Percentiles rank a stretch among this genome's conserved stretches.
Conservation (phyloP, 2,888 invertebrate species). For the Plagiodera versicolora region DNA sequence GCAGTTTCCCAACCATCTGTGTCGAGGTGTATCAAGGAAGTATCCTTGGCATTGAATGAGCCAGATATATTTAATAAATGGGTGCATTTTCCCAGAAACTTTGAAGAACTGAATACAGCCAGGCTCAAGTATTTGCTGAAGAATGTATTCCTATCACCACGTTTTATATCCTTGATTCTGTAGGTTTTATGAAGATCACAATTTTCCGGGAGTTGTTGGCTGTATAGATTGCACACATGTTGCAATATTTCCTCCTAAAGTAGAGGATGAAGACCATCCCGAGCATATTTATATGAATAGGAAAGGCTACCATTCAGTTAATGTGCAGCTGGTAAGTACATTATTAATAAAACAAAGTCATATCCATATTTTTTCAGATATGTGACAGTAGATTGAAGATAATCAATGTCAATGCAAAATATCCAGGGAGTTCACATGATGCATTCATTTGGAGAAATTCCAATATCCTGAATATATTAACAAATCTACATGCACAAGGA, state of each 20-base stretch:
- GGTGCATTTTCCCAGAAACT: conserved; percentile 14
- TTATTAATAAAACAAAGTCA: neutral
- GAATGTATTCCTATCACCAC: neutral
- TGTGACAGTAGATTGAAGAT: conserved; percentile 9
- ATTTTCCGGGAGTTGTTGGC: conserved; percentile 17
- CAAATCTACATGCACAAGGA: neutral
- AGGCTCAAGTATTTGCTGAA: neutral
- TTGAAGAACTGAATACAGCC: conserved; percentile 3
- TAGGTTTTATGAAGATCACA: conserved; percentile 14
- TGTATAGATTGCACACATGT: conserved; percentile 22
- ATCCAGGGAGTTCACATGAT: conserved; percentile 16
- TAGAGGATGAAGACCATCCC: conserved; percentile 8
- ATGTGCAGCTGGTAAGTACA: conserved; percentile 18
- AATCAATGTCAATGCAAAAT: conserved; percentile 18
- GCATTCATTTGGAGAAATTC: conserved; percentile 17
- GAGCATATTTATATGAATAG: conserved; percentile 24
- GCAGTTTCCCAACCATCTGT: conserved; percentile 12
- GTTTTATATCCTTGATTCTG: neutral
- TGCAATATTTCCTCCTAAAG: conserved; percentile 15
- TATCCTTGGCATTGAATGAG: conserved; percentile 15
- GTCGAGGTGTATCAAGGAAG: conserved; percentile 12
- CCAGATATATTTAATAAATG: conserved; percentile 15
- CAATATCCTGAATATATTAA: neutral
- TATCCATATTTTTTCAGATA: conserved; percentile 1
- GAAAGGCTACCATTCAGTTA: conserved; percentile 22